phyloP scores from a whole-genome alignment of 2,113 vertebrate species.

The Oncorhynchus mykiss region DNA sequence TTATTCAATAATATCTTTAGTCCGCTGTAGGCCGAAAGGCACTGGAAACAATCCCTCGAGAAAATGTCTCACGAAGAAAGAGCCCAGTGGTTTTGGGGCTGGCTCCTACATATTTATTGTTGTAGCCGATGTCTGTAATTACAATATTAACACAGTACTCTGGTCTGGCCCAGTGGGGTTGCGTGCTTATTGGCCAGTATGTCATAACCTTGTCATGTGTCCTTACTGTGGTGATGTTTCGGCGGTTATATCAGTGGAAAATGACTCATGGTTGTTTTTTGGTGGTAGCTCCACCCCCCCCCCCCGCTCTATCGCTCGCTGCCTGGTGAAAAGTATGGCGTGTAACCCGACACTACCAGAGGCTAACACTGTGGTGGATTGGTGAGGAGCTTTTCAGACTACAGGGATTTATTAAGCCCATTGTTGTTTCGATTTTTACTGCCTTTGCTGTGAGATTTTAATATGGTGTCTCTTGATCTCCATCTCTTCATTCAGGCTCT shows the following conservation, averaged over 20 bases:
- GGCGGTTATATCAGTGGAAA: slow-evolving; percentile 64
- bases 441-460: background rate
- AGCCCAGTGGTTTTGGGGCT: slow-evolving; percentile 53
- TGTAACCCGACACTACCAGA: slow-evolving; percentile 30
- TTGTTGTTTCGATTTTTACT: slow-evolving; percentile 3
- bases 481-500: background rate
- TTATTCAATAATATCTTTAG: slow-evolving; percentile 65
- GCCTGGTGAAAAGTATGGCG: slow-evolving; percentile 23
- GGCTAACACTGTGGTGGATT: background rate
- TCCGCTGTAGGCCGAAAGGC: slow-evolving; percentile 48
- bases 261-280: slow-evolving; percentile 61
- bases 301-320: background rate
- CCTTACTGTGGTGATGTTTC: slow-evolving; percentile 40
- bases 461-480: background rate
- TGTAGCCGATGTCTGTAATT: slow-evolving; percentile 62
- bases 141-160: slow-evolving; percentile 57
- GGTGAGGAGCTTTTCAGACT: background rate
- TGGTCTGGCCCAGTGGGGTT: slow-evolving; percentile 33
- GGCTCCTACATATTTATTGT: slow-evolving; percentile 51
- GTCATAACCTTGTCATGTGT: slow-evolving; percentile 48
- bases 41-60: slow-evolving; percentile 72
- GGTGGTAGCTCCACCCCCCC: slow-evolving; percentile 22
- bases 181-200: slow-evolving; percentile 30
- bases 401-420: background rate
- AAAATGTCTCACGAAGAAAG: slow-evolving; percentile 67